Evolutionary conservation across 2,113 vertebrate genomes (phyloP).

Genomic region (Thermophis baileyi): DNA sequence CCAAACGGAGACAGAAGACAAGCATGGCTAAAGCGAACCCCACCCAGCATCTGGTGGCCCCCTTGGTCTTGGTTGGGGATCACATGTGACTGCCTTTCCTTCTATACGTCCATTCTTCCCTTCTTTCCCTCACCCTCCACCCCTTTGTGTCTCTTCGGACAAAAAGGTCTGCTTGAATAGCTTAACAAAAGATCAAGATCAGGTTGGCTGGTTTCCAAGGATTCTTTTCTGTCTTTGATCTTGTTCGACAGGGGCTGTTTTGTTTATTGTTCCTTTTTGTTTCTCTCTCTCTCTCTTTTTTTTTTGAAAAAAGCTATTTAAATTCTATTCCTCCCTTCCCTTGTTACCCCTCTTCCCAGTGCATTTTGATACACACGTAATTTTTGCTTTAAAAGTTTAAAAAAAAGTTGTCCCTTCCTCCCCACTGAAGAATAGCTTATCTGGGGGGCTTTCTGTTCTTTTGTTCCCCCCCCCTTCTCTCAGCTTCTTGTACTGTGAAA

Average conservation of each 20-base stretch:
- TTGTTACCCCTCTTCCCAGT: not conserved
- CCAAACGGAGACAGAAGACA: constrained; percentile 83
- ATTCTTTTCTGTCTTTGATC: constrained; percentile 61
- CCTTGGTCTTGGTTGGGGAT: constrained; percentile 88
- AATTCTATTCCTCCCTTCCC: not conserved
- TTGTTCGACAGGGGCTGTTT: constrained; percentile 54
- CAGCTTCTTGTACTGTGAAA: constrained; percentile 64
- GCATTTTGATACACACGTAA: not conserved
- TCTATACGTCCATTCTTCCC: constrained; percentile 7
- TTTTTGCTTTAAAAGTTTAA: not conserved
- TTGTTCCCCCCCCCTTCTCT: constrained; percentile 3
- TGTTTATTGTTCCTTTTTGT: constrained; percentile 33
- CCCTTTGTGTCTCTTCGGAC: not conserved
- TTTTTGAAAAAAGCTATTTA: not conserved
- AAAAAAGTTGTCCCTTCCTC: not conserved
- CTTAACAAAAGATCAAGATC: constrained; percentile 46
- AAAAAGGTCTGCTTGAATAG: constrained; percentile 34
- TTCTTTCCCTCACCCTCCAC: not conserved
- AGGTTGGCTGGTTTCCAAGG: constrained; percentile 64
- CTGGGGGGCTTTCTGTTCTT: not conserved
- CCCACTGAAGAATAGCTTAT: not conserved
- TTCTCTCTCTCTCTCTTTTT: not conserved
- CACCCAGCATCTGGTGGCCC: constrained; percentile 78
- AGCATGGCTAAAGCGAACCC: constrained; percentile 80
- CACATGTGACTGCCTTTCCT: constrained; percentile 69